A percentile compares a stretch with the other conserved stretches of the same genome.
These are phyloP conservation scores for Calliopum simillimum DNA, from an alignment of 2,888 invertebrate genomes.

Conservation along the genomic window DNA sequence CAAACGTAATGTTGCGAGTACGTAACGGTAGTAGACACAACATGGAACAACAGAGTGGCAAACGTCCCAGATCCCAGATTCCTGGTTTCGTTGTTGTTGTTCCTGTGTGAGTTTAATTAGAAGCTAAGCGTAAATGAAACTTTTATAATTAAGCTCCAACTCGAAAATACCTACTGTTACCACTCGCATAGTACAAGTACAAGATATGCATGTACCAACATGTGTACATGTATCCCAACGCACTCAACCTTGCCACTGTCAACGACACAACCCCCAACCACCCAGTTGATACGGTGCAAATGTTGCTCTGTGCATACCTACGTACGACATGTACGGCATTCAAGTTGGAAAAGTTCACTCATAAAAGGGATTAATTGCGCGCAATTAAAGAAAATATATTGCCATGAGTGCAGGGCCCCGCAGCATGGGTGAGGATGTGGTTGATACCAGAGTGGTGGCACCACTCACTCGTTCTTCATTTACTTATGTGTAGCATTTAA, in stretches of 20 bases:
- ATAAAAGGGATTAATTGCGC: conserved; percentile 64
- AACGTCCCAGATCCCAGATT: too few relatives aligned
- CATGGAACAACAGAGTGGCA: too few relatives aligned
- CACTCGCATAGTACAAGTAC: background rate
- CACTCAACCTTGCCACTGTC: background rate
- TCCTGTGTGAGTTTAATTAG: conserved; percentile 42
- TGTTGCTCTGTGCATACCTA: background rate
- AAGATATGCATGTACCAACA: too few relatives aligned
- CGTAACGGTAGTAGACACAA: conserved; percentile 7
- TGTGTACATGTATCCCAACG: too few relatives aligned
- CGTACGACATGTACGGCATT: background rate
- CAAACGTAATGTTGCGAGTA: conserved; percentile 38
- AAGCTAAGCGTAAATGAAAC: conserved; percentile 50
- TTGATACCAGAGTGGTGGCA: background rate
- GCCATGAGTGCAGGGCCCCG: conserved; percentile 32
- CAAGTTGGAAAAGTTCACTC: conserved; percentile 40
- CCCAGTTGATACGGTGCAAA: background rate
- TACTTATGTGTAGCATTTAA: too few relatives aligned
- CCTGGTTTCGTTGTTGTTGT: too few relatives aligned
- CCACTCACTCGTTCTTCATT: too few relatives aligned
- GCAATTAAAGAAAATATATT: conserved; percentile 64
- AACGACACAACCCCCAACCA: background rate
- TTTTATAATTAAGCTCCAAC: conserved; percentile 59
- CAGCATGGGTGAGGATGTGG: background rate
- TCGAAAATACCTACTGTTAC: background rate